These are phyloP conservation scores for Eupithecia subumbrata DNA, from an alignment of 2,888 invertebrate genomes.

Conservation along the genomic window DNA sequence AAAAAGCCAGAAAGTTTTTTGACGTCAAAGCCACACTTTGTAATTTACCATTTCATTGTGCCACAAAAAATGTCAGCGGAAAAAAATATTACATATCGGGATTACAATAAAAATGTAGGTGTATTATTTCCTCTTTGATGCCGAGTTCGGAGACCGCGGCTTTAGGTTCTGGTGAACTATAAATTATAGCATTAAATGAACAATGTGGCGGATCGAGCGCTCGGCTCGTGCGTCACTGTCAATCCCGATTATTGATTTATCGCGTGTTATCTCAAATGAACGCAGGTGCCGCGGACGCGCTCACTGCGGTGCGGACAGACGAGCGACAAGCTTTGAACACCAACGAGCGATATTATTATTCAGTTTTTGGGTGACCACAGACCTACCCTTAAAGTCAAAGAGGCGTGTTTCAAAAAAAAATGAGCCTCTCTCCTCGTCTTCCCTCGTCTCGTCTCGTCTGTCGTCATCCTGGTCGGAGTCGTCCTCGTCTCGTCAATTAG, in stretches of 20 bases:
- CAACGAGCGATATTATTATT: neutral
- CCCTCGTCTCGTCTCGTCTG: too few species aligned
- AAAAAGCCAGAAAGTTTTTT: constrained; percentile 41
- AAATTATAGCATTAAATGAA: constrained; percentile 29
- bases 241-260: constrained; percentile 22
- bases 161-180: constrained; percentile 18
- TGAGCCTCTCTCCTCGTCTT: too few species aligned
- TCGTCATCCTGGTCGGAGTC: too few species aligned
- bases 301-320: neutral
- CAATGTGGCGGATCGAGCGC: constrained; percentile 24
- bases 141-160: constrained; percentile 15
- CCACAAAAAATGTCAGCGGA: constrained; percentile 29
- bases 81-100: constrained; percentile 37
- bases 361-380: too few species aligned
- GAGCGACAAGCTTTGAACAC: neutral
- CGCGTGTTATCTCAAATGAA: constrained; percentile 24
- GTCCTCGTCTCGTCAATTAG: too few species aligned
- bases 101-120: constrained; percentile 8
- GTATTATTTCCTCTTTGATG: constrained; percentile 12
- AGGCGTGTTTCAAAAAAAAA: neutral
- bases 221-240: constrained; percentile 26
- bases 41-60: constrained; percentile 41
- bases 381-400: too few species aligned
- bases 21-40: constrained; percentile 43
- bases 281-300: neutral